Evolutionary conservation across 2,888 invertebrate species (phyloP), one percentile per base, ranked within the genome.

Genomic region (Drosophila phalerata): DNA sequence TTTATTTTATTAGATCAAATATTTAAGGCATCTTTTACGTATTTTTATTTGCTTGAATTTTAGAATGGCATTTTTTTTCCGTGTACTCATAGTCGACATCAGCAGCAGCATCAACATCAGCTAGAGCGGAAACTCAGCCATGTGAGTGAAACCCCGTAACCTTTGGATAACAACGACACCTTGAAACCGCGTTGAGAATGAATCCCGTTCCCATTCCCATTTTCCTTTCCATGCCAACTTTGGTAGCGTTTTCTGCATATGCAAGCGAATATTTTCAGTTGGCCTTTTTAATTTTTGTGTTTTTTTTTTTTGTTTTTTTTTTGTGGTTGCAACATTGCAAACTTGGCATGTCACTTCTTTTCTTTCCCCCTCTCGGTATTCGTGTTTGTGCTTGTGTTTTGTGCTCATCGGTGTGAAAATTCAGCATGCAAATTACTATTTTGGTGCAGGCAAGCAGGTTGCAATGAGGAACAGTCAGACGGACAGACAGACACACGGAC

Each of bases 371-470:
- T n/a, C 42, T 19, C 19, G 6, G 48, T 11, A 15, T 10, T 13
- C 28, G 40, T 47, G 28, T 37, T 57, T 60, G 30, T 77, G 75
- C 75, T 78, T 81, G 73, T 73, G 77, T 73, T 80, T 69, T 56
- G 51, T 82, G 79, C 48, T 81, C 79, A 79, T 48, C 85, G 85
- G 69, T 68, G 85, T 69, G 81, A 79, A 81, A 81, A 85, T 76
- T 76, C 68, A 76, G 85, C 82, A 82, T 82, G 85, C 66, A 82
- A 82, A 82, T 85, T 85, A 82, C 73, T 81, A 79, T 81, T 82
- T 81, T 79, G 42, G 64, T 56, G 43, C 64, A 61, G 69, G 63
- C 34, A 49, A 60, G 45, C 51, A 43, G 53, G 37, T 17, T 49
- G 58, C 49, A 45, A 13, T 19, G 9, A 19, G 52, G 53, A n/a